Evolutionary conservation across 30 jellyfish, hydroid and myxozoan genomes (phyloP), one percentile per base, ranked within the genome.

Genomic region (Hydra vulgaris): DNA sequence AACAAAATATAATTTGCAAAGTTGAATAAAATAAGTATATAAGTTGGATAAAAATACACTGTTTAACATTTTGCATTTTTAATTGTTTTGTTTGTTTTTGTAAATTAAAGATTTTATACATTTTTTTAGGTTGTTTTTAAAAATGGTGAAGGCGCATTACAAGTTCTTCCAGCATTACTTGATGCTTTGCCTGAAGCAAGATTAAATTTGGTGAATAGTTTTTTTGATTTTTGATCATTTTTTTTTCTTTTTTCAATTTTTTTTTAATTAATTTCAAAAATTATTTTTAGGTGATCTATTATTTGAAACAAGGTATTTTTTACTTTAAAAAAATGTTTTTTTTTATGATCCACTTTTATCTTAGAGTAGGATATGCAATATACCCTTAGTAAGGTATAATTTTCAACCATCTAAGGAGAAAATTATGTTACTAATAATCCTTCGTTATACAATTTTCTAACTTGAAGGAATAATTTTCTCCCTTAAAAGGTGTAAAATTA

Each of bases 121-220:
- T 61, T 85, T 80, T 27, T 54, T 24, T 52, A 92, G 98, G 98
- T 92, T 78, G 98, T 92, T 7, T 92, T 92, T 67, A 83, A 96
- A 23, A 89, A 82, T 74, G 98, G 98, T 0, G 98, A 92, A 84
- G 95, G 96, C 8, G 98, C 98, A 16, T 71, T 92, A 88, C 98
- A 92, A 87, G 96, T 87, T 5, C 74, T 92, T 21, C 98, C 98
- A 25, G 95, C 98, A n/a, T 70, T 92, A 74, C 82, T 92, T n/a
- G 98, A 92, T 81, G 98, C 90, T 22, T 86, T 92, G 25, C 98
- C 98, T 0, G 98, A 92, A 83, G 98, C 98, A 20, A 83, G 89
- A 71, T 89, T 92, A 54, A 92, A 92, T 73, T 85, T 92, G 27
- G 98, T 92, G 74, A 54, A 95, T 27, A 73, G 8, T 19, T n/a